Conservation (phyloP, 2,113 vertebrate genomes). For the Plecturocebus donacophilus region DNA sequence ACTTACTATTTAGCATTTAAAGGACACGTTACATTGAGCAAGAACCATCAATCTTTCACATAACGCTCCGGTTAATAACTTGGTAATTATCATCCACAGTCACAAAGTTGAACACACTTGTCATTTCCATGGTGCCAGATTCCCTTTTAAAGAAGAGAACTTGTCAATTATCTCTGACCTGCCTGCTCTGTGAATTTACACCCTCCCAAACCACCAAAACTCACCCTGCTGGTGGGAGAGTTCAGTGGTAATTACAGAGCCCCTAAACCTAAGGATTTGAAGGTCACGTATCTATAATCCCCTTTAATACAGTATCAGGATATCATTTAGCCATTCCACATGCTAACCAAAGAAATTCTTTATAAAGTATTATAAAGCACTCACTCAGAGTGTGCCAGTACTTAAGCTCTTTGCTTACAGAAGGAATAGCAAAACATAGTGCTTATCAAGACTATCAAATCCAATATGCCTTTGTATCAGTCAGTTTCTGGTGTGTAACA, state of each 20-base stretch:
- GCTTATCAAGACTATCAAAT: not conserved
- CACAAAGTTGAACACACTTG: constrained; percentile 55
- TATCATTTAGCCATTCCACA: not conserved
- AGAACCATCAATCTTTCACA: constrained; percentile 71
- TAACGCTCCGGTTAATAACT: constrained; percentile 72
- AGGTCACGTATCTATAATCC: not conserved
- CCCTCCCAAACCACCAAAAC: not conserved
- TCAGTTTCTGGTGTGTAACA: not conserved
- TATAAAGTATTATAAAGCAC: not conserved
- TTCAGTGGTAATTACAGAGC: not conserved
- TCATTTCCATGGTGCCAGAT: constrained; percentile 59
- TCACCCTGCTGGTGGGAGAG: not conserved
- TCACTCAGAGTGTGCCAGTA: not conserved
- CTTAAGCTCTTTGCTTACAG: not conserved
- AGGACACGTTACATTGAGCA: constrained; percentile 68
- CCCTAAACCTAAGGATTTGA: not conserved
- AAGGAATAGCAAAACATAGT: not conserved
- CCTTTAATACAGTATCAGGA: not conserved
- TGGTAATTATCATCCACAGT: constrained; percentile 74
- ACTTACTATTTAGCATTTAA: constrained; percentile 80
- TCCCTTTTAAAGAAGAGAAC: constrained; percentile 40
- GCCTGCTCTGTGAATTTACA: constrained; percentile 24
- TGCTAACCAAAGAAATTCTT: not conserved
- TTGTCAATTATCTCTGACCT: constrained; percentile 66
- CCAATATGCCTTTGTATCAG: not conserved